Evolutionary conservation across 2,888 invertebrate genomes (phyloP).

Genomic region (Caenorhabditis uteleia): DNA sequence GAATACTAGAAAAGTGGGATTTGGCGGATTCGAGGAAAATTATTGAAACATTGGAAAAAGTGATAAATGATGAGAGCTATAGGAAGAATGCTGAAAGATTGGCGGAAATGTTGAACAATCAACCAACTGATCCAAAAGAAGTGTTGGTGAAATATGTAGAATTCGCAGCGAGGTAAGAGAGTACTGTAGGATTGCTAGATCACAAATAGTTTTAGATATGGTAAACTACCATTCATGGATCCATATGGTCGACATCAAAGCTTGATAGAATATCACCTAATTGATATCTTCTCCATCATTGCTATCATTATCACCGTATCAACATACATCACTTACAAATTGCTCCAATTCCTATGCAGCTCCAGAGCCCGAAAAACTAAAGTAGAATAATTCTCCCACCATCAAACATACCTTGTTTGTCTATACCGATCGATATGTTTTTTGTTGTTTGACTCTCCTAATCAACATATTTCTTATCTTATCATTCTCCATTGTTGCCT

Average conservation of each 20-base stretch:
- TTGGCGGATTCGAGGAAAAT: constrained; percentile 17
- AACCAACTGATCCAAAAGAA: constrained; percentile 41
- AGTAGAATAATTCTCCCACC: no score
- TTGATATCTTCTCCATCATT: neutral
- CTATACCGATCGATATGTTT: no score
- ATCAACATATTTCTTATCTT: no score
- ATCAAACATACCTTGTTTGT: no score
- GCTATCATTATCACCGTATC: no score
- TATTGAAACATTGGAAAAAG: neutral
- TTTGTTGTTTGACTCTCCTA: no score
- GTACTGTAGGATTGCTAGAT: no score
- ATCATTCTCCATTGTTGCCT: no score
- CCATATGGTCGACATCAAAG: constrained; percentile 7
- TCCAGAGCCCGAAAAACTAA: no score
- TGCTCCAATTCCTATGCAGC: neutral
- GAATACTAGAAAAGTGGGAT: constrained; percentile 32
- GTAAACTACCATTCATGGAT: constrained; percentile 19
- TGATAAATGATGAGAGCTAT: neutral
- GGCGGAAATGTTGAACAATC: constrained; percentile 36
- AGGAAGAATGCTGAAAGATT: constrained; percentile 23
- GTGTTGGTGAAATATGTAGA: constrained; percentile 35
- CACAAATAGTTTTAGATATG: no score
- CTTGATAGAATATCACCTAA: constrained; percentile 5
- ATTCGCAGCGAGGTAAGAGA: constrained; percentile 4
- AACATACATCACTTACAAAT: neutral